Conservation (phyloP, 2,797 vertebrate species). For the Heterohyrax brucei region DNA sequence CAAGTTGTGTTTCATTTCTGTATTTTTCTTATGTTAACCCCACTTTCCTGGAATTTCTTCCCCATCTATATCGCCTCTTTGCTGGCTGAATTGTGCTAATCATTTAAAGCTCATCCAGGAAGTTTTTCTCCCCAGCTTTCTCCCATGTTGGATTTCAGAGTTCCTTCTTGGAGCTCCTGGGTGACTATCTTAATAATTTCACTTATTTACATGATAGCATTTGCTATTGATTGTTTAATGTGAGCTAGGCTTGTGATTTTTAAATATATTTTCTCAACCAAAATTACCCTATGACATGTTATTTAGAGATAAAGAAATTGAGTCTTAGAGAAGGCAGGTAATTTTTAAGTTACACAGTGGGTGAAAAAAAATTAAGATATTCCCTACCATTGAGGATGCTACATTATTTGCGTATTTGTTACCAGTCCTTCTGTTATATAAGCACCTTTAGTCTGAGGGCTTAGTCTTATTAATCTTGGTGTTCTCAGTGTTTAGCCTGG, state of each 20-base stretch:
- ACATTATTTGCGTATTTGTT: neutral
- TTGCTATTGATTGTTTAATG: neutral
- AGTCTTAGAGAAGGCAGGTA: neutral
- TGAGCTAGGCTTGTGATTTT: neutral
- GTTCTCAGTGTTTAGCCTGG: neutral
- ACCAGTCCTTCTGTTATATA: neutral
- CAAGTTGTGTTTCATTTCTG: neutral
- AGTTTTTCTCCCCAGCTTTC: neutral
- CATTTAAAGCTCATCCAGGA: neutral
- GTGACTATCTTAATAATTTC: neutral
- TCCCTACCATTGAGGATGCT: neutral
- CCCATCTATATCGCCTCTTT: neutral
- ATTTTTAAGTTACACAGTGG: neutral
- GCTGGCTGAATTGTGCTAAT: neutral
- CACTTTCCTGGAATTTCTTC: neutral
- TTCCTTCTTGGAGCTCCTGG: slow-evolving; percentile 13
- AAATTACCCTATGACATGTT: neutral
- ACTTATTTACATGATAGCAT: neutral
- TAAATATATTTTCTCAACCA: neutral
- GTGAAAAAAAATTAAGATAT: neutral
- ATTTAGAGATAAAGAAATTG: neutral
- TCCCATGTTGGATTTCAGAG: neutral
- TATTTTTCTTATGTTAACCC: neutral
- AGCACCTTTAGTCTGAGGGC: neutral
- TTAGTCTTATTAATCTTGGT: neutral